These are phyloP conservation scores for Calameuta pallipes DNA, from an alignment of 2,888 invertebrate species.

Conservation along the genomic window DNA sequence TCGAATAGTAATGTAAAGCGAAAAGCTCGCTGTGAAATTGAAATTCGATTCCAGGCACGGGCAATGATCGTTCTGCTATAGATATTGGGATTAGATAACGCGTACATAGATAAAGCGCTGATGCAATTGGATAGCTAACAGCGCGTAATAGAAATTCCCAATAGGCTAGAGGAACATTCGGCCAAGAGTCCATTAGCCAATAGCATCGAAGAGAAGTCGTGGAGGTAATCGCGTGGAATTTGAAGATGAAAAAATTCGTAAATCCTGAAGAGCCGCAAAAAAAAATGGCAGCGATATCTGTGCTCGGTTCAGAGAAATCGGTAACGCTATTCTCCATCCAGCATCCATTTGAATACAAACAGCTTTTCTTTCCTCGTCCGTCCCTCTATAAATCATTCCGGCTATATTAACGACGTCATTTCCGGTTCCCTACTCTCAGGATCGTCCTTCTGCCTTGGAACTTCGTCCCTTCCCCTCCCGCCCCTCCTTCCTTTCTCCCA, in stretches of 20 bases:
- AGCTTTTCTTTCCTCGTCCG: constrained; percentile 21
- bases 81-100: background rate
- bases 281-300: background rate
- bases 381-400: constrained; percentile 23
- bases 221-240: background rate
- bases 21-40: background rate
- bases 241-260: background rate
- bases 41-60: background rate
- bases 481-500: background rate
- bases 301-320: background rate
- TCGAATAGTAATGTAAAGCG: background rate
- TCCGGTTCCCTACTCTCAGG: constrained; percentile 11
- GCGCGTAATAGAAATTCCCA: background rate
- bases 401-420: constrained; percentile 22
- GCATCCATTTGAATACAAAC: constrained; percentile 23
- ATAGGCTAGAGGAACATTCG: background rate
- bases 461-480: background rate
- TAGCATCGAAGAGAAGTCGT: background rate
- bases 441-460: constrained; percentile 3
- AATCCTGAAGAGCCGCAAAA: background rate
- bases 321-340: background rate
- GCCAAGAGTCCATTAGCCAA: background rate
- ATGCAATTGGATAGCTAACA: background rate
- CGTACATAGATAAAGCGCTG: background rate
- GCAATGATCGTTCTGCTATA: background rate